Percentiles rank a stretch among this genome's conserved stretches.
These are phyloP conservation scores for Melinopterus prodromus DNA, from an alignment of 2,888 invertebrate genomes.

Conservation along the genomic window DNA sequence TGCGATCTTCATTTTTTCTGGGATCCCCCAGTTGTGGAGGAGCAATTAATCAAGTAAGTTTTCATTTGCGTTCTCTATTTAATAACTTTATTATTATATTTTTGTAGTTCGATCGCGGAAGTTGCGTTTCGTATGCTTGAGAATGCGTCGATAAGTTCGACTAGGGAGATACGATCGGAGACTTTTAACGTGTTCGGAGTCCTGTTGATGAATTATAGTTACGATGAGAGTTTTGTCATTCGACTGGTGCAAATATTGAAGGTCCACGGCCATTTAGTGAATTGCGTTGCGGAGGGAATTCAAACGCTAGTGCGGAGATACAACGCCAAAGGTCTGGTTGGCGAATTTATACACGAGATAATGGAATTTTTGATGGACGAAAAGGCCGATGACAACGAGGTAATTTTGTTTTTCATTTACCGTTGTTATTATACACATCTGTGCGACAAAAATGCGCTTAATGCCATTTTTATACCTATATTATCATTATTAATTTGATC, in stretches of 20 bases:
- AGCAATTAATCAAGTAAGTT: constrained; percentile 74
- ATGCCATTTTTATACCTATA: too few relatives aligned
- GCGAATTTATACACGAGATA: constrained; percentile 78
- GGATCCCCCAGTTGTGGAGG: constrained; percentile 82
- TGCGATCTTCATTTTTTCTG: constrained; percentile 67
- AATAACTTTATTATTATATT: not conserved
- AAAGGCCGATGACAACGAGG: constrained; percentile 59
- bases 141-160: constrained; percentile 65
- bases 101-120: constrained; percentile 72
- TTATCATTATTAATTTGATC: too few relatives aligned
- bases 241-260: constrained; percentile 78
- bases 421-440: too few relatives aligned
- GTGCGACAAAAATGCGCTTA: too few relatives aligned
- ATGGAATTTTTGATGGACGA: constrained; percentile 72
- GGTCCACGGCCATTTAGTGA: constrained; percentile 75
- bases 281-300: constrained; percentile 75
- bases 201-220: constrained; percentile 83
- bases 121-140: constrained; percentile 79
- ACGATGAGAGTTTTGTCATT: constrained; percentile 79
- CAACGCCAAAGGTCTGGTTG: constrained; percentile 73
- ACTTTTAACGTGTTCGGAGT: constrained; percentile 83
- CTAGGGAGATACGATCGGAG: constrained; percentile 72
- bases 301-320: constrained; percentile 73
- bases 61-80: not conserved
- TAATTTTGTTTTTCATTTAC: constrained; percentile 33